Conservation (phyloP, 2,888 invertebrate genomes). For the Xanthostigma xanthostigma region DNA sequence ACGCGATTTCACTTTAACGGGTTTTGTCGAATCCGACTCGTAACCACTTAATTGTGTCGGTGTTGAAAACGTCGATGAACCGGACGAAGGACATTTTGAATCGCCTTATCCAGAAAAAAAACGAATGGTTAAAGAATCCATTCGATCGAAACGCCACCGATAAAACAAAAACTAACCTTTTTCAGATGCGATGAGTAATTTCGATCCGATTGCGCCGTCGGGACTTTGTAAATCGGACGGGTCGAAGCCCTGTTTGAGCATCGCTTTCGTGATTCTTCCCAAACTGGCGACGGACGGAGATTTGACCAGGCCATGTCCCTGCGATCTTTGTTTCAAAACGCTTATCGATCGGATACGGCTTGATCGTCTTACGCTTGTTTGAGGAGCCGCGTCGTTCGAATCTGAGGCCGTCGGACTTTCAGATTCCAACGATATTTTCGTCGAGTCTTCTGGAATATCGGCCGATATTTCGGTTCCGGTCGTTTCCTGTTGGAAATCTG, state of each 20-base stretch:
- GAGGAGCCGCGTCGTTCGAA: not conserved
- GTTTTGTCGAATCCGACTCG: slow-evolving; percentile 35
- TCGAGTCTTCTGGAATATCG: not conserved
- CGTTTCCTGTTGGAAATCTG: not conserved
- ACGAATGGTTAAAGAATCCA: slow-evolving; percentile 22
- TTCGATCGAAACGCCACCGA: slow-evolving; percentile 36
- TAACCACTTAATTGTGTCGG: slow-evolving; percentile 23
- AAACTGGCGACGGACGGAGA: slow-evolving; percentile 26
- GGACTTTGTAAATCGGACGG: slow-evolving; percentile 7
- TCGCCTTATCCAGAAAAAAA: slow-evolving; percentile 28
- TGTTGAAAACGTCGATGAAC: slow-evolving; percentile 24
- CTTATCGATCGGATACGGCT: slow-evolving; percentile 64
- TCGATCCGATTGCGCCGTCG: slow-evolving; percentile 21
- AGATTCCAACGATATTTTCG: not conserved
- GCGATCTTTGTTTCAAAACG: slow-evolving; percentile 46
- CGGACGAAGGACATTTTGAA: slow-evolving; percentile 18
- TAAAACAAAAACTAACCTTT: slow-evolving; percentile 13
- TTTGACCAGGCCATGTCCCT: slow-evolving; percentile 49
- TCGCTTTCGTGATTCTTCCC: slow-evolving; percentile 1
- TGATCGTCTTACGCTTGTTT: slow-evolving; percentile 43
- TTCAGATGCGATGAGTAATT: slow-evolving; percentile 13
- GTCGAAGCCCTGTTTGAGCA: slow-evolving; percentile 4
- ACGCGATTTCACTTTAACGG: slow-evolving; percentile 64
- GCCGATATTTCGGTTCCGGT: not conserved
- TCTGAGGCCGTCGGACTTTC: slow-evolving; percentile 1